Percentiles rank a stretch among this genome's conserved stretches.
Conservation (phyloP, 2,113 vertebrate species). For the Nerophis lumbriciformis region DNA sequence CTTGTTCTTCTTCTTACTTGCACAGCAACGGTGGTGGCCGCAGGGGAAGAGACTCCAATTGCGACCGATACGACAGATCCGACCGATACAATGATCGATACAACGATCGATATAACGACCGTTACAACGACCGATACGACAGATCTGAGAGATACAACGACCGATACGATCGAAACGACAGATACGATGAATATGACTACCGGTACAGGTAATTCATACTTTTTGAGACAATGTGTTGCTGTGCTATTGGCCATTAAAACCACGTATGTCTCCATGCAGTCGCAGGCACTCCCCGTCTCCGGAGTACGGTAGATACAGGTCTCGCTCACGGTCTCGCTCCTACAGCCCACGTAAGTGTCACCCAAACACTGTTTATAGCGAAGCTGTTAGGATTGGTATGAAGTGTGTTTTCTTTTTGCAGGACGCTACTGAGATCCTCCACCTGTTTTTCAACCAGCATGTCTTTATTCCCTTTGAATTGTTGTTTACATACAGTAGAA, state of each 20-base stretch:
- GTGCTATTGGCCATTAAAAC: neutral
- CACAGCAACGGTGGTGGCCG: conserved; percentile 60
- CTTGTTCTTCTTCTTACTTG: neutral
- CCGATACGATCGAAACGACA: conserved; percentile 82
- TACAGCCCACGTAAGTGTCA: conserved; percentile 86
- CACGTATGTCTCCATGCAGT: conserved; percentile 28
- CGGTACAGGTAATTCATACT: conserved; percentile 76
- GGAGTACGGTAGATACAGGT: conserved; percentile 88
- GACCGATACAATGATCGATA: conserved; percentile 76
- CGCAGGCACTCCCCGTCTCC: conserved; percentile 87
- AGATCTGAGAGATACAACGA: conserved; percentile 6
- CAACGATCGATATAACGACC: conserved; percentile 75
- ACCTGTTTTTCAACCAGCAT: conserved; percentile 21
- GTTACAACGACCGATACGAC: conserved; percentile 66
- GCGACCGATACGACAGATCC: neutral
- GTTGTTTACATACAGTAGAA: conserved; percentile 5
- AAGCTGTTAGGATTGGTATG: too few species aligned
- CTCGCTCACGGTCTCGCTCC: conserved; percentile 86
- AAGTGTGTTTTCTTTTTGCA: conserved; percentile 47
- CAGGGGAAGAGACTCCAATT: conserved; percentile 79
- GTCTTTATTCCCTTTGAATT: conserved; percentile 11
- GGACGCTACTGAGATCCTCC: conserved; percentile 67
- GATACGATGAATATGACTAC: conserved; percentile 89
- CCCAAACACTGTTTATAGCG: neutral
- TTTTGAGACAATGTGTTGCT: neutral